Evolutionary conservation across 2,797 vertebrate species (phyloP), one percentile per base, ranked within the genome.

Genomic region (Aldrovandia affinis): DNA sequence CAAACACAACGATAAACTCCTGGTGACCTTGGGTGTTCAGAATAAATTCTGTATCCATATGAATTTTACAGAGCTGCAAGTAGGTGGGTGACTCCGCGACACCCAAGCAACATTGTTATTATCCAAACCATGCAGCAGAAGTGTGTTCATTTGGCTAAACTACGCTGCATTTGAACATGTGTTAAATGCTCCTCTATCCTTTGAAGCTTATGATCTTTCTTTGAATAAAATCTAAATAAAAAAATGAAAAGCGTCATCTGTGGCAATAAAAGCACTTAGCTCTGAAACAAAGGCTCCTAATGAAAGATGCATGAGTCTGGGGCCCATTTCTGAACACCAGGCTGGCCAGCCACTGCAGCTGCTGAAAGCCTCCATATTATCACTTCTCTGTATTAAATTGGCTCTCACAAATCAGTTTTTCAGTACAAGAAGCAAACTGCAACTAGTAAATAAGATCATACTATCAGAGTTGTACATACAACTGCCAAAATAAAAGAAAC

Each of bases 241-340:
- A 86, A 80, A 84, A 84, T 82, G 81, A 77, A 77, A 44, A 77
- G 83, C 77, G 73, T 50, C 70, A 77, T 82, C 39, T 30, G 39
- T 75, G 59, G 59, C 77, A 84, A 87, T 85, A 85, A 80, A 85
- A 36, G 78, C 81, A 83, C 83, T 68, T 78, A 75, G 88, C 87
- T 85, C 33, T 54, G 83, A 78, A 82, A 90, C 87, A 92, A 91
- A 83, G 81, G 80, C 83, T 81, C 57, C 3, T 28, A 82, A 92
- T 93, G 90, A 93, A 93, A 93, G 90, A 88, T 89, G 88, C 89
- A 93, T 94, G 42, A 91, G 89, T 80, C 52, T 61, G 83, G 81
- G 73, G 73, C 39, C 73, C 39, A 47, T 77, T 47, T 77, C 42
- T 44, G 22, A 77, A 47, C 73, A 28, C 39, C 73, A 77, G 25